These are phyloP conservation scores for Heteromormyrus szaboi DNA, from an alignment of 2,797 vertebrate genomes.

Conservation along the genomic window DNA sequence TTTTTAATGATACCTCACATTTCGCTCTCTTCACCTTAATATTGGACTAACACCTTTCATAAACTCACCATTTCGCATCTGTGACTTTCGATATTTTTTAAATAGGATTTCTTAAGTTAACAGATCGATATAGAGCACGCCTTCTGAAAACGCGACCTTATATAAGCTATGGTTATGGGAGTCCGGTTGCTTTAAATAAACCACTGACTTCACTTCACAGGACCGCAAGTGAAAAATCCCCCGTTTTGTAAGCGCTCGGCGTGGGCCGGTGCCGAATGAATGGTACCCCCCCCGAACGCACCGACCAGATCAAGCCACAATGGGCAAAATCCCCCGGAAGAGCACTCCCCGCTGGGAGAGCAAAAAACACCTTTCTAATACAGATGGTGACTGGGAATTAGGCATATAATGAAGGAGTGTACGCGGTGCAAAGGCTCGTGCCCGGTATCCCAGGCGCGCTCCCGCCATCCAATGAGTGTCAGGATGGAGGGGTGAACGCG, in stretches of 20 bases:
- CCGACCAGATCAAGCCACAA: not conserved
- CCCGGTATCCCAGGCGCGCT: not conserved
- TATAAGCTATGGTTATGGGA: not conserved
- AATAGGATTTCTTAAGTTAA: not conserved
- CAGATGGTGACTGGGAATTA: not conserved
- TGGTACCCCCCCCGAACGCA: not conserved
- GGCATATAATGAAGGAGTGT: not conserved
- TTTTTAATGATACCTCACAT: not conserved
- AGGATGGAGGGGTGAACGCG: constrained; percentile 35
- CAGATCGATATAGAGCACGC: not conserved
- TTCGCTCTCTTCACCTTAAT: not conserved
- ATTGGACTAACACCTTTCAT: not conserved
- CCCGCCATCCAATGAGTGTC: constrained; percentile 15
- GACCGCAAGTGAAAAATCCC: constrained; percentile 23
- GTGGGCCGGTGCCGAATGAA: not conserved
- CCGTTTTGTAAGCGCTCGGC: not conserved
- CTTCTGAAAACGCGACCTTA: not conserved
- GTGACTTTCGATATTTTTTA: not conserved
- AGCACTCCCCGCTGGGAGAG: not conserved
- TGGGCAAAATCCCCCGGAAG: not conserved
- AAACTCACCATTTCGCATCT: not conserved
- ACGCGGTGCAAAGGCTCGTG: not conserved
- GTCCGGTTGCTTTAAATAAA: not conserved
- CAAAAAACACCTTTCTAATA: not conserved
- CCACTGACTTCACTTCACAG: constrained; percentile 40